Conservation (phyloP, 2,888 invertebrate species). For the Alloscopus bannaensis region DNA sequence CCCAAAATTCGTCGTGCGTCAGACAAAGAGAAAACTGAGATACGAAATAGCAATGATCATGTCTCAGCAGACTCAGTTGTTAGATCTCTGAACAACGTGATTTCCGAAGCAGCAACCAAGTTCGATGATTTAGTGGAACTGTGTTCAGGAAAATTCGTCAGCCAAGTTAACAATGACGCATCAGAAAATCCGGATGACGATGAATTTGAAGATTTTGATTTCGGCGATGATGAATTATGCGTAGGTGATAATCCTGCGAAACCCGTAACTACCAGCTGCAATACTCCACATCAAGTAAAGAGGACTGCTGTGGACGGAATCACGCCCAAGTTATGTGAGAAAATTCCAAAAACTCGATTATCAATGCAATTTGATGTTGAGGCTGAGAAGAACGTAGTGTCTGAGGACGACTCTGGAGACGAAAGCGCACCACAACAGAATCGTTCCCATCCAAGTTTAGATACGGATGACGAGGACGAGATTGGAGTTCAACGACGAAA, state of each 20-base stretch:
- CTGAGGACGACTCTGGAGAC: slow-evolving; percentile 72
- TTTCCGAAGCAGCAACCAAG: slow-evolving; percentile 37
- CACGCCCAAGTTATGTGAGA: slow-evolving; percentile 45
- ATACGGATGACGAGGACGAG: slow-evolving; percentile 70
- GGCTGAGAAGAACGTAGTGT: slow-evolving; percentile 72
- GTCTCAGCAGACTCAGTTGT: not conserved
- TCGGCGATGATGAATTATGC: slow-evolving; percentile 63
- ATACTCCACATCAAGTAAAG: not conserved
- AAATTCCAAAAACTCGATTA: slow-evolving; percentile 40
- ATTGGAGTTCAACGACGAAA: slow-evolving; percentile 52
- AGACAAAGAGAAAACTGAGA: not conserved
- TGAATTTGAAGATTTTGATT: slow-evolving; percentile 64
- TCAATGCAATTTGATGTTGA: slow-evolving; percentile 38
- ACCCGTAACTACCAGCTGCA: not conserved
- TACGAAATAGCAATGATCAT: not conserved
- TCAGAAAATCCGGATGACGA: slow-evolving; percentile 67
- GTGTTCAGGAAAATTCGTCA: slow-evolving; percentile 79
- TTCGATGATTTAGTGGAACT: slow-evolving; percentile 75
- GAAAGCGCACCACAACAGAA: not conserved
- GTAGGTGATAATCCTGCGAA: not conserved
- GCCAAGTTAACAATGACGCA: slow-evolving; percentile 72
- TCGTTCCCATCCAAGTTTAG: slow-evolving; percentile 4
- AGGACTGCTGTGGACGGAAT: slow-evolving; percentile 32
- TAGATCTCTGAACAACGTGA: slow-evolving; percentile 20
- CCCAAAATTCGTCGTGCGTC: slow-evolving; percentile 9